Evolutionary conservation across 2,888 invertebrate genomes (phyloP), one percentile per base, ranked within the genome.

Genomic region (Pristionchus exspectatus): DNA sequence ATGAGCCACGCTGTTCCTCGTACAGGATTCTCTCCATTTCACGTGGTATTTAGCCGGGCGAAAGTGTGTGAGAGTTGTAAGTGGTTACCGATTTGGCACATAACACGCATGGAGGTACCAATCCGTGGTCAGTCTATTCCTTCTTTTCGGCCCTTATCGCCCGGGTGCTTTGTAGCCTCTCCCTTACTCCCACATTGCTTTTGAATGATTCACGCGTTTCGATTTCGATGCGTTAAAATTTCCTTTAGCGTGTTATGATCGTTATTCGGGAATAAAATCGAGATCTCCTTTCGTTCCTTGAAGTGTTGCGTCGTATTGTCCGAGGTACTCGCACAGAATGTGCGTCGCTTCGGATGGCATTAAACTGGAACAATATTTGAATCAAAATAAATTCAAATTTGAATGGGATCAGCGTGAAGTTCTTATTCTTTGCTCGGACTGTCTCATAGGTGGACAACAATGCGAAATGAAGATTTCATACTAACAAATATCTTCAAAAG

Each of bases 261-360:
- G 56, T 14, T 63, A 69, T 27, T 69, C 10, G 27, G 14, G 9
- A 5, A 27, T 69, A 30, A 69, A 69, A 30, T 16, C 7, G 33
- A 69, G 2, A 69, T 30, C 30, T 27, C 30, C 30, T 30, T 69
- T 21, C 69, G 30, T 59, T 94, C 94, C 50, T 90, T 90, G 90
- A 93, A 94, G 38, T 91, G 90, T 92, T 24, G 91, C 92, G 38
- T 93, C 91, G 90, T 93, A 93, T 85, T 93, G 90, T 14, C 93
- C 94, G 50, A 93, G 90, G 89, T 91, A 93, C 16, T 92, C 90
- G 4, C 90, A 91, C 16, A 94, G 74, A 21, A 90, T 87, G 56
- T 90, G 86, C 30, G 89, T 87, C 3, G 94, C 94, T 66, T 91
- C 90, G 1, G 91, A 90, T 38, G 94, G 94, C 21, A 94, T 85